phyloP scores from a whole-genome alignment of 1,140 invertebrate genomes.

The Rhagoletis pomonella region DNA sequence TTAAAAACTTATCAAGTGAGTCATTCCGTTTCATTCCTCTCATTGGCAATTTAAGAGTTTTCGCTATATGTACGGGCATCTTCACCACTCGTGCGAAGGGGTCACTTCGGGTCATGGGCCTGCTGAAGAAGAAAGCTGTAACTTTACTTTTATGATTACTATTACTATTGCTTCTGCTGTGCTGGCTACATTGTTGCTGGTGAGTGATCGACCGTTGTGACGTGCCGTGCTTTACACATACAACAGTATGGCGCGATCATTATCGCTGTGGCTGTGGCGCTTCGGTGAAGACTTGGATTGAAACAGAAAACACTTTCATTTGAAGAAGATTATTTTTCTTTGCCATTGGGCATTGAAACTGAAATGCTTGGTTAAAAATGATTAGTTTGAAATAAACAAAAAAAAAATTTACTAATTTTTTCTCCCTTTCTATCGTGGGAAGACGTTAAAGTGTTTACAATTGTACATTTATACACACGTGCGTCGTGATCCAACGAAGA shows the following conservation, averaged over 20 bases:
- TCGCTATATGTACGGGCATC: background rate
- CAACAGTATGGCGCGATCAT: background rate
- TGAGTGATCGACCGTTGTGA: conserved; percentile 24
- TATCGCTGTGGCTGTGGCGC: background rate
- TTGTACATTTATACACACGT: background rate
- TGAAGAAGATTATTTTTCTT: background rate
- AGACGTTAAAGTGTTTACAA: background rate
- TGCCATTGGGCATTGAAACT: background rate
- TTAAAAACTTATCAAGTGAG: conserved; percentile 28
- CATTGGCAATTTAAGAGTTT: conserved; percentile 13
- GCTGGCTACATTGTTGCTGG: background rate
- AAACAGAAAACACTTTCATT: conserved; percentile 50
- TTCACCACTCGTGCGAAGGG: background rate
- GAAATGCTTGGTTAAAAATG: background rate
- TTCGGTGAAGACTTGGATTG: background rate
- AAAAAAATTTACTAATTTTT: too few relatives aligned
- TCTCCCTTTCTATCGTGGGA: too few relatives aligned
- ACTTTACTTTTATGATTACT: background rate
- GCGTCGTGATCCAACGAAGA: too few relatives aligned
- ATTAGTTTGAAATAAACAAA: too few relatives aligned
- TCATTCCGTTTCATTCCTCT: conserved; percentile 4
- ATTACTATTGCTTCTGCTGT: background rate
- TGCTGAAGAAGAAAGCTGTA: conserved; percentile 44
- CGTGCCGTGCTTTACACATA: conserved; percentile 1
- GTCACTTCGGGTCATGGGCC: conserved; percentile 32